A percentile compares a stretch with the other conserved stretches of the same genome.
Evolutionary conservation across 2,888 invertebrate genomes (phyloP).

Genomic region (Sesamia inferens): DNA sequence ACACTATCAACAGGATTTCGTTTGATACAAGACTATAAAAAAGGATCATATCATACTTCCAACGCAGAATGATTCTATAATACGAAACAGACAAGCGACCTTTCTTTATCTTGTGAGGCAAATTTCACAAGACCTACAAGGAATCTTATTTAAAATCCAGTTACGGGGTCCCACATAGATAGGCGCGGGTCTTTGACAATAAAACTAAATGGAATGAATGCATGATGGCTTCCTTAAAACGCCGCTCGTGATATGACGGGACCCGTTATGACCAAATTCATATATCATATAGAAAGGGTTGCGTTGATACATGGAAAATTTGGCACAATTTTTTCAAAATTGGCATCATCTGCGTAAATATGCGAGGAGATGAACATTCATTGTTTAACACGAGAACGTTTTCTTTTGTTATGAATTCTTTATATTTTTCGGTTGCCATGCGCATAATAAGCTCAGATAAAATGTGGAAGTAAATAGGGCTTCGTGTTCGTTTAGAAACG

Average conservation of each 20-base stretch:
- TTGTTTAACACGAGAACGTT: slow-evolving; percentile 67
- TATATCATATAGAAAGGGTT: slow-evolving; percentile 81
- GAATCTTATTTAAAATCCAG: slow-evolving; percentile 90
- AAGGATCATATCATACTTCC: slow-evolving; percentile 83
- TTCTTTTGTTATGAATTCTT: slow-evolving; percentile 64
- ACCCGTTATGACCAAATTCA: slow-evolving; percentile 80
- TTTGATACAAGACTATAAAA: slow-evolving; percentile 80
- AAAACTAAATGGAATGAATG: slow-evolving; percentile 90
- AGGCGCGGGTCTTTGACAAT: slow-evolving; percentile 89
- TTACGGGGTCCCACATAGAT: slow-evolving; percentile 86
- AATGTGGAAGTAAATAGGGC: slow-evolving; percentile 46
- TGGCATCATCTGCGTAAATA: slow-evolving; percentile 73
- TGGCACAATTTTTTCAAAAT: slow-evolving; percentile 72
- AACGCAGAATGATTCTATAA: slow-evolving; percentile 83
- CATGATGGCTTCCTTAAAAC: slow-evolving; percentile 86
- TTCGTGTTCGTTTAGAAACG: slow-evolving; percentile 70
- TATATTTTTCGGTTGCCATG: slow-evolving; percentile 40
- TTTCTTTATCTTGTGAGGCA: slow-evolving; percentile 89
- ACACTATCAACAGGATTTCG: slow-evolving; percentile 73
- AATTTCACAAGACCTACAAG: slow-evolving; percentile 85
- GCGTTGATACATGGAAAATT: slow-evolving; percentile 78
- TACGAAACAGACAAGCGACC: slow-evolving; percentile 86
- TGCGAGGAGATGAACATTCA: slow-evolving; percentile 63
- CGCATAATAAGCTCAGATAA: slow-evolving; percentile 45
- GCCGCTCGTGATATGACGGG: slow-evolving; percentile 83